Evolutionary conservation across 2,888 invertebrate species (phyloP).

Genomic region (Trichogramma evanescens): DNA sequence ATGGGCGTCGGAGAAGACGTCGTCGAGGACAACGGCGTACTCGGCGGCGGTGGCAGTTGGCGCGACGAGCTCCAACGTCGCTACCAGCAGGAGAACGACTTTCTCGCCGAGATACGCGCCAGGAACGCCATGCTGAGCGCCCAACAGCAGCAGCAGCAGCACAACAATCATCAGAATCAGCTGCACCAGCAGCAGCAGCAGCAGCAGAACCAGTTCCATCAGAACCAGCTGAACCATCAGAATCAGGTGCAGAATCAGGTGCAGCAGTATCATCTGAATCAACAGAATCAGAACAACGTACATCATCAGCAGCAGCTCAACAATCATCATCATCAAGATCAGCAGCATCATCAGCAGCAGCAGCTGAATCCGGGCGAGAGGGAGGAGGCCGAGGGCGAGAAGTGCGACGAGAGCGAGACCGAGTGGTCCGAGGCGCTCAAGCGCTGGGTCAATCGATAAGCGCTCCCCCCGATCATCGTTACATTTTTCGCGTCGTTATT

Average conservation of each 20-base stretch:
- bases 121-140: conserved; percentile 41
- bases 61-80: conserved; percentile 54
- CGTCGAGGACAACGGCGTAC: conserved; percentile 56
- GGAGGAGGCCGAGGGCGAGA: conserved; percentile 51
- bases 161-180: background rate
- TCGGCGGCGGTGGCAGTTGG: conserved; percentile 52
- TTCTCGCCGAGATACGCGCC: conserved; percentile 53
- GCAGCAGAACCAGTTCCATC: background rate
- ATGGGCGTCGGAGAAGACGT: conserved; percentile 63
- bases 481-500: background rate
- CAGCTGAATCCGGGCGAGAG: conserved; percentile 37
- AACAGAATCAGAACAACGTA: background rate
- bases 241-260: background rate
- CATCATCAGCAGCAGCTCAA: conserved; percentile 1
- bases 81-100: conserved; percentile 55
- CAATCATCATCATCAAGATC: background rate
- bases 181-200: background rate
- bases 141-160: conserved; percentile 12
- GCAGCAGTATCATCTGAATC: background rate
- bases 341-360: conserved; percentile 1
- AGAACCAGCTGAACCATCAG: background rate
- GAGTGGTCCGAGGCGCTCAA: conserved; percentile 62
- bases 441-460: conserved; percentile 63
- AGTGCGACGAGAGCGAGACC: conserved; percentile 39
- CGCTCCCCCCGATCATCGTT: background rate